Conservation (phyloP, 2,113 vertebrate genomes). For the Callipepla californica region DNA sequence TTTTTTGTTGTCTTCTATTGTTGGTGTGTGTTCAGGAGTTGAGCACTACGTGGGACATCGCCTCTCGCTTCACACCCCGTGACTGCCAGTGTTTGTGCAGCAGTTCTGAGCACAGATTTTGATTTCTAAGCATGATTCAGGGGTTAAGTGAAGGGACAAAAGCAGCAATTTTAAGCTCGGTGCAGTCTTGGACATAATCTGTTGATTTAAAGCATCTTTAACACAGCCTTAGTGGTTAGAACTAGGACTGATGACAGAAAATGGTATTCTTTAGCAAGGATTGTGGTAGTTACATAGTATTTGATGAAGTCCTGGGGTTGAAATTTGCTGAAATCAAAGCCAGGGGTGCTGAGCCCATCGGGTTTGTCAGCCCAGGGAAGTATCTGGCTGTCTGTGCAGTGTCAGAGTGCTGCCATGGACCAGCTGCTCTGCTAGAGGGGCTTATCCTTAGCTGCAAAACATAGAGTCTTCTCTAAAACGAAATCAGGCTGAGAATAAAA, state of each 20-base stretch:
- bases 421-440: neutral
- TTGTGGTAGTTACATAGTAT: neutral
- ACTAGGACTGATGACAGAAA: constrained; percentile 15
- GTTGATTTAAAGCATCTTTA: neutral
- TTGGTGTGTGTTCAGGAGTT: neutral
- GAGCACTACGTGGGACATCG: neutral
- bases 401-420: neutral
- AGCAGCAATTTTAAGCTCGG: neutral
- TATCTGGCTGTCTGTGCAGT: neutral
- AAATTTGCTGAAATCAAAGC: neutral
- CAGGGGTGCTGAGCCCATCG: neutral
- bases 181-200: neutral
- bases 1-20: neutral
- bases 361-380: neutral
- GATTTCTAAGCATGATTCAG: neutral
- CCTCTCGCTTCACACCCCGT: neutral
- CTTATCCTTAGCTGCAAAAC: constrained; percentile 23
- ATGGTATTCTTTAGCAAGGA: neutral
- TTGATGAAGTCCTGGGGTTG: neutral
- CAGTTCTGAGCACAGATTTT: neutral
- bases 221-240: neutral
- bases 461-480: neutral
- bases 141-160: constrained; percentile 20
- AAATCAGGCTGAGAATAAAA: constrained; percentile 8
- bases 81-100: neutral